Evolutionary conservation across 2,113 vertebrate species (phyloP).

Genomic region (Diadophis punctatus): DNA sequence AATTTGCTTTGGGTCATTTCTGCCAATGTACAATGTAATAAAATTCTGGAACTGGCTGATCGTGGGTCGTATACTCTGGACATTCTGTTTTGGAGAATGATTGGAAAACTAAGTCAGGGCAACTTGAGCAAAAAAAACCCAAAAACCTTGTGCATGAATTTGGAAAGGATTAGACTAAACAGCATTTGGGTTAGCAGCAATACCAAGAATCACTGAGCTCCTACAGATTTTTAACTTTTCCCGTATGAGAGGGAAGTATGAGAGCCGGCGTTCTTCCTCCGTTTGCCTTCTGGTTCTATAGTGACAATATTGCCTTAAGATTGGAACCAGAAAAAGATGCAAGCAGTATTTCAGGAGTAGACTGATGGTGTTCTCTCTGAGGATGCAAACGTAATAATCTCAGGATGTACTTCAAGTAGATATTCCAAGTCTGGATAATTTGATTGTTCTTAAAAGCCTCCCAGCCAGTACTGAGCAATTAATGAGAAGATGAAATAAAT

Average conservation of each 20-base stretch:
- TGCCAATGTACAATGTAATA: background rate
- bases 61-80: background rate
- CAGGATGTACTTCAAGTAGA: background rate
- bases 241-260: background rate
- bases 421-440: background rate
- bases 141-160: background rate
- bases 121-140: background rate
- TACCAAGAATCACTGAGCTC: background rate
- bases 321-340: fast-evolving
- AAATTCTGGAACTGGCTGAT: background rate
- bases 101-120: background rate
- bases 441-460: background rate
- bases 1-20: background rate
- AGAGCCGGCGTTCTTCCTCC: background rate
- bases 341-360: background rate
- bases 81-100: background rate
- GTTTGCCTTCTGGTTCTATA: background rate
- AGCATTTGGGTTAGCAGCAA: background rate
- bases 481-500: background rate
- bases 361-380: background rate
- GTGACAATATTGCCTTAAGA: background rate
- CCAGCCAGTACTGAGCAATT: background rate
- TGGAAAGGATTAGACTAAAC: background rate
- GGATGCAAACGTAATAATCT: background rate
- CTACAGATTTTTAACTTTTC: constrained; percentile 15